Conservation (phyloP, 2,888 invertebrate species). For the Omphaloscelis lunosa region DNA sequence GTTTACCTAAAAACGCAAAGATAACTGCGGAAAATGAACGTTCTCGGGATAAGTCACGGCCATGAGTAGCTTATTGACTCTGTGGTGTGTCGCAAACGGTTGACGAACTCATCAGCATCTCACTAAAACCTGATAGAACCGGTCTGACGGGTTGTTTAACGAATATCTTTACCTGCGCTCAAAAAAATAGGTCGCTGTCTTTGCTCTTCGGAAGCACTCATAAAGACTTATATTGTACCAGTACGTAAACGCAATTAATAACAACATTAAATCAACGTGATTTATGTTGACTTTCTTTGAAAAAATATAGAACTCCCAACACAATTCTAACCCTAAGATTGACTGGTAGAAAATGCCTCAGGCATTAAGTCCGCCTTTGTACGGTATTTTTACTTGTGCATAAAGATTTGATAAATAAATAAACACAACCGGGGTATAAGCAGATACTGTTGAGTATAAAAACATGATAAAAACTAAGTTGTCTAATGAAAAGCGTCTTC, state of each 20-base stretch:
- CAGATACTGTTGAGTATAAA: not conserved
- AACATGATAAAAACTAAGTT: not conserved
- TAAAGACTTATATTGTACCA: not conserved
- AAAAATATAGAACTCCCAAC: not conserved
- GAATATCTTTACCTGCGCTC: constrained; percentile 10
- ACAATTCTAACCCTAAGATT: no score
- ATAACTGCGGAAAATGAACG: not conserved
- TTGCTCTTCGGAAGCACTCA: not conserved
- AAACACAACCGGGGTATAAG: not conserved
- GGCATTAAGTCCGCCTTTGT: no score
- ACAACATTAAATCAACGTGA: not conserved
- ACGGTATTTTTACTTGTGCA: no score
- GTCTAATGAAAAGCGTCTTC: not conserved
- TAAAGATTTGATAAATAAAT: no score
- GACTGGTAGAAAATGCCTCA: no score
- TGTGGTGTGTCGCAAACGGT: constrained; percentile 33
- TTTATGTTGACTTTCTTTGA: not conserved
- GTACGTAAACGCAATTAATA: not conserved
- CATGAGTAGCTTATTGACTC: constrained; percentile 21
- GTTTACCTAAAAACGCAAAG: constrained; percentile 2
- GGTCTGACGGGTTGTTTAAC: constrained; percentile 28
- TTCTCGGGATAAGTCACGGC: not conserved
- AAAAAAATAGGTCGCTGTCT: constrained; percentile 7
- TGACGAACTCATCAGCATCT: constrained; percentile 30
- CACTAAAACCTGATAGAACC: constrained; percentile 22